Evolutionary conservation across 2,797 vertebrate species (phyloP).

Genomic region (Lutjanus argentimaculatus): DNA sequence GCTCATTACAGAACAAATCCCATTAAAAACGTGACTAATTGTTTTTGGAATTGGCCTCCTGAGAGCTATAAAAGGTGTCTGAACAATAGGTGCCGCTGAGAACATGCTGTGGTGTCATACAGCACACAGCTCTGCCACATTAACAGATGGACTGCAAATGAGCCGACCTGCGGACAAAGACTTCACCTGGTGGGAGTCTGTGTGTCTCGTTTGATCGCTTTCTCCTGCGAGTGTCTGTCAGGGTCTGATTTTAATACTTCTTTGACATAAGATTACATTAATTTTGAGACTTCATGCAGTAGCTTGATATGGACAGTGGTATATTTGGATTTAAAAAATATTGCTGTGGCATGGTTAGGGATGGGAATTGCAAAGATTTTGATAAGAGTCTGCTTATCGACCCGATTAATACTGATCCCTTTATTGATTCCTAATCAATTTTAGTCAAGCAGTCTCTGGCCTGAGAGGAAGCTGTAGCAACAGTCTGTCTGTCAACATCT

Average conservation of each 20-base stretch:
- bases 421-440: no score
- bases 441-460: no score
- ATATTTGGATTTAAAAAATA: neutral
- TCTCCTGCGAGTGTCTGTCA: no score
- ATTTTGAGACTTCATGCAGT: neutral
- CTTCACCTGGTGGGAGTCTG: neutral
- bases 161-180: conserved; percentile 41
- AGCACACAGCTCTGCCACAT: conserved; percentile 18
- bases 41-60: conserved; percentile 32
- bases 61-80: conserved; percentile 26
- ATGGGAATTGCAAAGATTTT: no score
- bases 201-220: neutral
- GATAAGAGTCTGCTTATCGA: no score
- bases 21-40: conserved; percentile 23
- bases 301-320: neutral
- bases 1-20: conserved; percentile 23
- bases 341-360: neutral
- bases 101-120: conserved; percentile 15
- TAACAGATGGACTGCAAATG: conserved; percentile 54
- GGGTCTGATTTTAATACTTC: neutral
- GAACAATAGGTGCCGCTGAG: conserved; percentile 27
- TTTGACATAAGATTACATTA: neutral
- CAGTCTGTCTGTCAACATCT: no score
- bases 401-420: no score
- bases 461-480: no score